These are phyloP conservation scores for Sesia apiformis DNA, from an alignment of 2,888 invertebrate species.

Conservation along the genomic window DNA sequence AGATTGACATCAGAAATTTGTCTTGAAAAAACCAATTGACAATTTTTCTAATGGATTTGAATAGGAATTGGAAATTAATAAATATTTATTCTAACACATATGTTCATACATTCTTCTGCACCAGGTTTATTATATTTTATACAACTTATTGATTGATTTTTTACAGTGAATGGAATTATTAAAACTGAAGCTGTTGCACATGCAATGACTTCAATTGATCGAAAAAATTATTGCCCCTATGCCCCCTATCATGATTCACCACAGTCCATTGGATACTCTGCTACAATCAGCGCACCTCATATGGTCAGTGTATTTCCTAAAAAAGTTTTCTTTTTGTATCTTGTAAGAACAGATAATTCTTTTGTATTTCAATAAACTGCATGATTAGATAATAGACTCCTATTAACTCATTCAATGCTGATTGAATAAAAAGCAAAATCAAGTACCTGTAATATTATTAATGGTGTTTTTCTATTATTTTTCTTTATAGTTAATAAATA, in stretches of 20 bases:
- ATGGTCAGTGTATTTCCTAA: constrained; percentile 78
- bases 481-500: too few relatives aligned
- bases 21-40: background rate
- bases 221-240: constrained; percentile 84
- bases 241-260: constrained; percentile 93
- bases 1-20: constrained; percentile 1
- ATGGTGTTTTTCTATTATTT: too few relatives aligned
- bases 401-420: too few relatives aligned
- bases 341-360: too few relatives aligned
- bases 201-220: constrained; percentile 89
- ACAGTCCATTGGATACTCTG: constrained; percentile 94
- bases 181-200: constrained; percentile 82
- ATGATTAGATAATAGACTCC: too few relatives aligned
- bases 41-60: too few relatives aligned
- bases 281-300: constrained; percentile 97
- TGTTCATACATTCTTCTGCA: background rate
- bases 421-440: too few relatives aligned
- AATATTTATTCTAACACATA: background rate
- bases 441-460: too few relatives aligned
- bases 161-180: constrained; percentile 86
- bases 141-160: constrained; percentile 4
- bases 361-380: too few relatives aligned
- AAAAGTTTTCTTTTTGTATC: too few relatives aligned
- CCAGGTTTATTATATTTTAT: background rate
- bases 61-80: too few relatives aligned